Evolutionary conservation across 2,888 invertebrate species (phyloP).

Genomic region (Toxonevra muliebris): DNA sequence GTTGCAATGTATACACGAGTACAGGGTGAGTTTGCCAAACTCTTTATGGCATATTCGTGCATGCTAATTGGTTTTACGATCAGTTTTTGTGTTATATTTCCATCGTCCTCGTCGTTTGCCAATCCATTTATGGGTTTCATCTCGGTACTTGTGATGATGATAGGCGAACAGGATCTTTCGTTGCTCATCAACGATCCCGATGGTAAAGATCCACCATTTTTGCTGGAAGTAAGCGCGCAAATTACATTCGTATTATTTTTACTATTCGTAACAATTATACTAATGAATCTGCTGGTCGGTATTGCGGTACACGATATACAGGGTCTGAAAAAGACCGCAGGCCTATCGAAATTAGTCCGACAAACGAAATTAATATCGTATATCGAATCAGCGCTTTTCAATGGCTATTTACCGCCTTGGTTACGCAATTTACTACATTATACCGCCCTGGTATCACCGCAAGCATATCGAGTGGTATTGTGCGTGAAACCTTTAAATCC

Average conservation of each 20-base stretch:
- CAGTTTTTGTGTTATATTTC: constrained; percentile 88
- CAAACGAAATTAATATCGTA: constrained; percentile 89
- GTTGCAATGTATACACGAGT: constrained; percentile 92
- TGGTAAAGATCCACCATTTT: constrained; percentile 78
- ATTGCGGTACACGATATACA: constrained; percentile 90
- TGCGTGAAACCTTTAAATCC: constrained; percentile 87
- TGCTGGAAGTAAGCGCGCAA: constrained; percentile 83
- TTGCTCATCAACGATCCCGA: constrained; percentile 79
- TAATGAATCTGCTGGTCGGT: constrained; percentile 87
- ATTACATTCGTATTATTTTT: constrained; percentile 83
- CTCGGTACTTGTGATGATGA: constrained; percentile 89
- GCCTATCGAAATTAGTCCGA: constrained; percentile 81
- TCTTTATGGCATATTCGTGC: constrained; percentile 86
- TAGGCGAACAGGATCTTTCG: constrained; percentile 83
- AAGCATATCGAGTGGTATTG: constrained; percentile 82
- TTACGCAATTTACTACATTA: constrained; percentile 78
- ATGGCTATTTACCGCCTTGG: constrained; percentile 80
- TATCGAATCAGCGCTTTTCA: constrained; percentile 82
- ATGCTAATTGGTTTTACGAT: constrained; percentile 86
- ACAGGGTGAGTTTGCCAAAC: constrained; percentile 85
- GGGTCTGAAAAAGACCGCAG: constrained; percentile 85
- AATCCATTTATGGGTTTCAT: constrained; percentile 87
- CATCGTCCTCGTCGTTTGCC: constrained; percentile 81
- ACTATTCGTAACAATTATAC: constrained; percentile 83
- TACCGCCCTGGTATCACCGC: constrained; percentile 81